Evolutionary conservation across 2,797 vertebrate species (phyloP).

Genomic region (Cygnus olor): DNA sequence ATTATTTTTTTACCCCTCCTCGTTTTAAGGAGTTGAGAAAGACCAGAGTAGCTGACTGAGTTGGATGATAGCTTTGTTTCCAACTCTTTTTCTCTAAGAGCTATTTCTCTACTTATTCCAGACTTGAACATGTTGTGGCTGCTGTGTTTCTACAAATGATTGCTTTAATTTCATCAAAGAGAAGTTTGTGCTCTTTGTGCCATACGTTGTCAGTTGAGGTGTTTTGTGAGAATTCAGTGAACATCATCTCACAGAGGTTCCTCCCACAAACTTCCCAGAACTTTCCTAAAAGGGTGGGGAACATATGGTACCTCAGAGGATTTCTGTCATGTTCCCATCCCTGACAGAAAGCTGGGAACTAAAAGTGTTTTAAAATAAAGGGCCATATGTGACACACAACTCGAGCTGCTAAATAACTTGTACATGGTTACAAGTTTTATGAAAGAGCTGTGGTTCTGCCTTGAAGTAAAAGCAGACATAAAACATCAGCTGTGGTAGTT

Average conservation of each 20-base stretch:
- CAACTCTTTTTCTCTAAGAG: not conserved
- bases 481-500: not conserved
- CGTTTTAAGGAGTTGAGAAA: not conserved
- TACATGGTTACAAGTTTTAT: not conserved
- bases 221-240: not conserved
- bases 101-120: not conserved
- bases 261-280: not conserved
- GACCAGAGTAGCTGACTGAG: not conserved
- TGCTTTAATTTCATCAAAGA: not conserved
- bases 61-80: not conserved
- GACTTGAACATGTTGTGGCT: not conserved
- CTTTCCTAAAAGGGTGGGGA: not conserved
- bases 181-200: not conserved
- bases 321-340: not conserved
- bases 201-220: accelerated
- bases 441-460: not conserved
- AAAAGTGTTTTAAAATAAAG: not conserved
- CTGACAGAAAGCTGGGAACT: not conserved
- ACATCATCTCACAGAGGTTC: not conserved
- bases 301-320: not conserved
- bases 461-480: not conserved
- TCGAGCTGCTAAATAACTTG: not conserved
- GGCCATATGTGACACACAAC: not conserved
- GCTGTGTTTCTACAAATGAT: not conserved
- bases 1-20: not conserved